Percentiles rank a stretch among this genome's conserved stretches.
Evolutionary conservation across 1,140 invertebrate genomes (phyloP).

Genomic region (Tetraneura akinire): DNA sequence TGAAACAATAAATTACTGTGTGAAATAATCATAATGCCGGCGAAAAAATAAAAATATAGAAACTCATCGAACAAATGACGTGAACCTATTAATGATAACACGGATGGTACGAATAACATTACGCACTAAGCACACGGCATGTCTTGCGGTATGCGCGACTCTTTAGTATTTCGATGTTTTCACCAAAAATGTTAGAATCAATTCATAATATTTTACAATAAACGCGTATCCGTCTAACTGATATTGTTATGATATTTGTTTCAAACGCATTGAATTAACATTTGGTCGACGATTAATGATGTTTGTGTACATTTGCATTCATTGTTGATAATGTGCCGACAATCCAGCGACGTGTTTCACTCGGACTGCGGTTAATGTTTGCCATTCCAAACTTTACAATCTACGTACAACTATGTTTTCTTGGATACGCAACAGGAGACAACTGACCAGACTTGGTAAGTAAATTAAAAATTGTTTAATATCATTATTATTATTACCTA

Average conservation of each 20-base stretch:
- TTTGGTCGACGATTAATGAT: not conserved
- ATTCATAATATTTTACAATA: too few species aligned
- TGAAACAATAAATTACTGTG: too few species aligned
- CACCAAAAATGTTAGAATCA: not conserved
- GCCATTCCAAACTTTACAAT: not conserved
- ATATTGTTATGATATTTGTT: not conserved
- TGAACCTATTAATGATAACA: not conserved
- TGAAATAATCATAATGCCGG: too few species aligned
- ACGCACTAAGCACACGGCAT: not conserved
- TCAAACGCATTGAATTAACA: not conserved
- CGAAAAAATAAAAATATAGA: too few species aligned
- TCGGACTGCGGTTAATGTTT: constrained; percentile 22
- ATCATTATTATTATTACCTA: too few species aligned
- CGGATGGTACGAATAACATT: not conserved
- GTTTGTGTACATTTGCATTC: not conserved
- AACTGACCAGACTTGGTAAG: constrained; percentile 44
- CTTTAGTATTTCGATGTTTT: not conserved
- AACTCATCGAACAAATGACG: not conserved
- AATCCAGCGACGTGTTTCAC: not conserved
- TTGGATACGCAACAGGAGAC: constrained; percentile 34
- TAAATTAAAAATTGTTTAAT: not conserved
- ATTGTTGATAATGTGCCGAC: not conserved
- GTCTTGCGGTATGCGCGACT: not conserved
- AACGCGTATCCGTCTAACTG: not conserved
- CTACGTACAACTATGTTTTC: constrained; percentile 25